phyloP scores from a whole-genome alignment of 2,797 vertebrate species.

The Liasis olivaceus region DNA sequence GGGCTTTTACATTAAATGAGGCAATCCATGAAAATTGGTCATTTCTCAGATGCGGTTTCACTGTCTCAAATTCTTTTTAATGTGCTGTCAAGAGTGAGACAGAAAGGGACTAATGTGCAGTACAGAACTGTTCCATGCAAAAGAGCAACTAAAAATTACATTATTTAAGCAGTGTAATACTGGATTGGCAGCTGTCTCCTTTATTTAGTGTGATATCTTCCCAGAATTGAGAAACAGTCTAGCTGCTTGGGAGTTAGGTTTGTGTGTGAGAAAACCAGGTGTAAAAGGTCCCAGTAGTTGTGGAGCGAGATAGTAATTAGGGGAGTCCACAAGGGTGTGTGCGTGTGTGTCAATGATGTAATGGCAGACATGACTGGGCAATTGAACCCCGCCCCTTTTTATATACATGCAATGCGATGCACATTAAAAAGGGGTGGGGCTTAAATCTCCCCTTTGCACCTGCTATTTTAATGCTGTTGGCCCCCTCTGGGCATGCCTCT shows the following conservation, averaged over 20 bases:
- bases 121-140: neutral
- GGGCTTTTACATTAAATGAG: slow-evolving; percentile 53
- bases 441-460: neutral
- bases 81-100: slow-evolving; percentile 47
- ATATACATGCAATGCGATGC: neutral
- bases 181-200: neutral
- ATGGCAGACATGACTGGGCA: neutral
- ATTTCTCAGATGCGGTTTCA: slow-evolving; percentile 40
- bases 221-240: neutral
- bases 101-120: neutral
- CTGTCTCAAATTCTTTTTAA: slow-evolving; percentile 29
- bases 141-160: neutral
- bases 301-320: neutral
- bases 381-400: neutral
- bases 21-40: slow-evolving; percentile 30
- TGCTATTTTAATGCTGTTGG: neutral
- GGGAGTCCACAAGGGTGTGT: neutral
- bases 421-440: neutral
- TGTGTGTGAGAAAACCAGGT: neutral
- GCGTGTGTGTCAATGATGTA: neutral
- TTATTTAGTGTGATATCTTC: neutral
- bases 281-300: neutral
- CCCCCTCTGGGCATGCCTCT: neutral
- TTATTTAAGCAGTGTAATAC: neutral
- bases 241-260: neutral